These are phyloP conservation scores for Bucco capensis DNA, from an alignment of 2,113 vertebrate species.

Conservation along the genomic window DNA sequence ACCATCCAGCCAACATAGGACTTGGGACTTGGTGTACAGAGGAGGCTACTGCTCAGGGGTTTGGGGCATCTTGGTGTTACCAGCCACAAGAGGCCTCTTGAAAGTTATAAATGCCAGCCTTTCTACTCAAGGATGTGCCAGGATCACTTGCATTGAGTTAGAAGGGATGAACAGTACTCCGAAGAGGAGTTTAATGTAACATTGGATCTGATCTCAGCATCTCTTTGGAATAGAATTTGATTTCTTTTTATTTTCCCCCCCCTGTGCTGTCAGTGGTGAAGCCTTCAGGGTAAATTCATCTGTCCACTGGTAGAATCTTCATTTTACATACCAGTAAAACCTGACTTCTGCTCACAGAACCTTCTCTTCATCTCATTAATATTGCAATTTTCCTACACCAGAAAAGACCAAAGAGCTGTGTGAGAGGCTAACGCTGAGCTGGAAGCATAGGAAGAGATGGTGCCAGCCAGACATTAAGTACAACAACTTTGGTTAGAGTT, in stretches of 20 bases:
- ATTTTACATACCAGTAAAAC: not conserved
- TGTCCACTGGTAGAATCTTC: not conserved
- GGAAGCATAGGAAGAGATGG: not conserved
- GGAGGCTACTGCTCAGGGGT: not conserved
- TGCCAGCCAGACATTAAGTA: not conserved
- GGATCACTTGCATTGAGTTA: not conserved
- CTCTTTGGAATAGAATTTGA: not conserved
- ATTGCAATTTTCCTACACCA: not conserved
- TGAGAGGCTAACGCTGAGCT: not conserved
- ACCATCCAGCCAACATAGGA: no score
- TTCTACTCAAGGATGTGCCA: not conserved
- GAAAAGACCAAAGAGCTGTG: not conserved
- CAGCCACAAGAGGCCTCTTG: not conserved
- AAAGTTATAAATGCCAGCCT: not conserved
- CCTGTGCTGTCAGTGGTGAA: not conserved
- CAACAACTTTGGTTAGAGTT: not conserved
- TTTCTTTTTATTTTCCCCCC: not conserved
- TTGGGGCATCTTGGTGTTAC: not conserved
- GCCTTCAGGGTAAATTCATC: not conserved
- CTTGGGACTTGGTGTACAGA: fast-evolving
- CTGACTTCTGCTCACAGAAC: not conserved
- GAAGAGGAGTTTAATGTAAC: not conserved
- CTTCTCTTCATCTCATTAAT: not conserved
- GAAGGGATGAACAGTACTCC: not conserved
- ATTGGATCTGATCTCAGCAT: not conserved